Conservation (phyloP, 2,113 vertebrate genomes). For the Sturnus vulgaris region DNA sequence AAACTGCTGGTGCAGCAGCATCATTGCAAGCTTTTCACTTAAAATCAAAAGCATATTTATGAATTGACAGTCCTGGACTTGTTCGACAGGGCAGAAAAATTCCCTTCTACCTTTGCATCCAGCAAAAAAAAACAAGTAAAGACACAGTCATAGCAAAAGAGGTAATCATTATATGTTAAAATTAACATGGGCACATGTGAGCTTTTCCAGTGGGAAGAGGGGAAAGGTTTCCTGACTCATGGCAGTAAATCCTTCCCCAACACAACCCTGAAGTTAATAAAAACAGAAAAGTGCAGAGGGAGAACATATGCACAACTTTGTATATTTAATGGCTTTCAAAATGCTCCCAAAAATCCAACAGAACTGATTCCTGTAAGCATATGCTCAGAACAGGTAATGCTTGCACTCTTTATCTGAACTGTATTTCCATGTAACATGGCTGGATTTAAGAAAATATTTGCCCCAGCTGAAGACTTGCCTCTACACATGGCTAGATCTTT, state of each 20-base stretch:
- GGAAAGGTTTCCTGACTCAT: neutral
- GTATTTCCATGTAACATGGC: rapidly evolving
- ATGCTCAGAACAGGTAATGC: neutral
- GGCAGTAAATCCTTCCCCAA: neutral
- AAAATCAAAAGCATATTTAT: neutral
- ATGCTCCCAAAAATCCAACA: neutral
- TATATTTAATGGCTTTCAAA: neutral
- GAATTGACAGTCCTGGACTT: neutral
- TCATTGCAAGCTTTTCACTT: neutral
- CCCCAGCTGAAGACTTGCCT: neutral
- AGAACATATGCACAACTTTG: neutral
- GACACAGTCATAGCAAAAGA: neutral
- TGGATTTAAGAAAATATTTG: neutral
- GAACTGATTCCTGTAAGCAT: neutral
- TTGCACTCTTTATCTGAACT: neutral
- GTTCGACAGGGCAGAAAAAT: neutral
- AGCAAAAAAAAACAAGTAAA: neutral
- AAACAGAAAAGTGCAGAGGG: neutral
- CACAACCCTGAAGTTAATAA: neutral
- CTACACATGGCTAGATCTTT: neutral
- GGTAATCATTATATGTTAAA: neutral
- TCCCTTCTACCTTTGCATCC: neutral
- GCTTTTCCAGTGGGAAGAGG: neutral
- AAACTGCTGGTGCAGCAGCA: neutral
- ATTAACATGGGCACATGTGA: neutral